Conservation (phyloP, 2,113 vertebrate species). For the Scolopax mira region DNA sequence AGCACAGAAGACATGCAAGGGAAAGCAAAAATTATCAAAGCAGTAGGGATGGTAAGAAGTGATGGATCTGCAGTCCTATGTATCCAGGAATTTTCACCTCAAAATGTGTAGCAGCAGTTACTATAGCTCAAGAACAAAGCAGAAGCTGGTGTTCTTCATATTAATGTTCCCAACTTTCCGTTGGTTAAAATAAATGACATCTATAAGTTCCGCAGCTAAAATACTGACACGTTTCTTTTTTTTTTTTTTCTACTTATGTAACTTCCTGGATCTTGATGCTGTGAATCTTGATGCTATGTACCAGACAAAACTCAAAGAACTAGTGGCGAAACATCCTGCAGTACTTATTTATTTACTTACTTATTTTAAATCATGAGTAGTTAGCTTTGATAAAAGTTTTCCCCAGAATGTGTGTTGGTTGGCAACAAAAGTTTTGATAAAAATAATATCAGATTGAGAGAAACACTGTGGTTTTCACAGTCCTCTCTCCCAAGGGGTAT, state of each 20-base stretch:
- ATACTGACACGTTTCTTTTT: not conserved
- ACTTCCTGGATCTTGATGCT: not conserved
- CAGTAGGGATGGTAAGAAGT: not conserved
- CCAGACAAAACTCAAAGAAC: not conserved
- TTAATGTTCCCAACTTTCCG: not conserved
- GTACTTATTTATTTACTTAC: too few species aligned
- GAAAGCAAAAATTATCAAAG: not conserved
- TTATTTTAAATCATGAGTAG: too few species aligned
- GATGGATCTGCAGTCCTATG: not conserved
- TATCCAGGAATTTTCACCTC: not conserved
- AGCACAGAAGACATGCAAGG: not conserved
- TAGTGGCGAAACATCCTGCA: not conserved
- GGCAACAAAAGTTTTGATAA: not conserved
- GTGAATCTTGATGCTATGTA: not conserved
- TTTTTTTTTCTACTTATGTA: not conserved
- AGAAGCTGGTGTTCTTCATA: not conserved
- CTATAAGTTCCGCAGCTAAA: not conserved
- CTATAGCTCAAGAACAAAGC: not conserved
- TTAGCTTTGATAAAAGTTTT: not conserved
- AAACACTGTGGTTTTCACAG: not conserved
- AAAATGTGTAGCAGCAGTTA: not conserved
- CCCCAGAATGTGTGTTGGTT: too few species aligned
- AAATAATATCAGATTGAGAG: not conserved
- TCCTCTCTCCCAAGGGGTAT: not conserved
- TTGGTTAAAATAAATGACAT: not conserved